These are phyloP conservation scores for Ptychobarbus kaznakovi DNA, from an alignment of 2,797 vertebrate genomes.

Conservation along the genomic window DNA sequence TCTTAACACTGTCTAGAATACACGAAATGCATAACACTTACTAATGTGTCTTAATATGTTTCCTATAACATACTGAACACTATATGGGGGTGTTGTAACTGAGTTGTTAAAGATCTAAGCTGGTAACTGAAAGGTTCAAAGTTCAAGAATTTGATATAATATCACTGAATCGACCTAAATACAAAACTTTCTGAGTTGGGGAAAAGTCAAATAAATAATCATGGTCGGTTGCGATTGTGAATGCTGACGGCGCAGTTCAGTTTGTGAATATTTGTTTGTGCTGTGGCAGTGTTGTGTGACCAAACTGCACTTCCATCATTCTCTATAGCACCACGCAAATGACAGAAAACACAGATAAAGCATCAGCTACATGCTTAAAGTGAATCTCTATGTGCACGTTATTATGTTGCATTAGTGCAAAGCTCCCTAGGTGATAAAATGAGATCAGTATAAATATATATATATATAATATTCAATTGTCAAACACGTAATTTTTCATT, in stretches of 20 bases:
- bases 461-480: background rate
- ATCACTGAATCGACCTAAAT: background rate
- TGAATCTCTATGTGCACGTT: background rate
- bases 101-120: background rate
- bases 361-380: background rate
- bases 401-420: background rate
- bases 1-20: background rate
- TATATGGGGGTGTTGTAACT: background rate
- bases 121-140: background rate
- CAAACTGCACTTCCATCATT: background rate
- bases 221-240: background rate
- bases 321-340: background rate
- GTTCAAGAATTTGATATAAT: background rate
- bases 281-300: background rate
- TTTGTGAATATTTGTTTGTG: background rate
- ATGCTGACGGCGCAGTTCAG: background rate
- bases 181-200: background rate
- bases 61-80: background rate
- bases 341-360: background rate
- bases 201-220: background rate
- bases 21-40: background rate
- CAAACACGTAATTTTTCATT: background rate
- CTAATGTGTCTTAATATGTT: background rate
- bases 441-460: background rate
- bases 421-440: background rate